A percentile compares a stretch with the other conserved stretches of the same genome.
These are phyloP conservation scores for Lacerta bilineata DNA, from an alignment of 2,797 vertebrate species.

Conservation along the genomic window DNA sequence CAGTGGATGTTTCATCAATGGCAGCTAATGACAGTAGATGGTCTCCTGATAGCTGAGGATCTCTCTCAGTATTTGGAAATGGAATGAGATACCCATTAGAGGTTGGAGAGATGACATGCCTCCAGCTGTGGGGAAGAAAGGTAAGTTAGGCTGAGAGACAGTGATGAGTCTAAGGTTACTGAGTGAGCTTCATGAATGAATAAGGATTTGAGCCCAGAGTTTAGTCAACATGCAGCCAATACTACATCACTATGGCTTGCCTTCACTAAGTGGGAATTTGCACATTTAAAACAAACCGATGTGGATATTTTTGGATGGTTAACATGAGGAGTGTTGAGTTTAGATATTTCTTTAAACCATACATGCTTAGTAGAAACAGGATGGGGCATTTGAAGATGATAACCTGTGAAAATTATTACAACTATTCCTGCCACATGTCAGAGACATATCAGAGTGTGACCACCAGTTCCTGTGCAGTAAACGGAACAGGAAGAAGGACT, in stretches of 20 bases:
- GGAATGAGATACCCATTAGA: neutral
- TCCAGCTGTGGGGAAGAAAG: neutral
- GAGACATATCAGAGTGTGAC: neutral
- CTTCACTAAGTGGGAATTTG: too few relatives aligned
- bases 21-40: neutral
- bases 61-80: neutral
- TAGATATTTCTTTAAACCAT: neutral
- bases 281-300: too few relatives aligned
- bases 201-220: too few relatives aligned
- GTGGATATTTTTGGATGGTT: neutral
- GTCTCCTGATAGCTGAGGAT: neutral
- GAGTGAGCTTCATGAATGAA: too few relatives aligned
- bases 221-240: too few relatives aligned
- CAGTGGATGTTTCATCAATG: neutral
- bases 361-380: slow-evolving; percentile 4
- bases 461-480: slow-evolving; percentile 55
- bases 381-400: neutral
- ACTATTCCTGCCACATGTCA: neutral
- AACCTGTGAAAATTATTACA: neutral
- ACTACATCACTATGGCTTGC: too few relatives aligned
- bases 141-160: too few relatives aligned
- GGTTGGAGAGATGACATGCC: neutral
- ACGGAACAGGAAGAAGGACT: slow-evolving; percentile 69
- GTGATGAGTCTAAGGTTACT: too few relatives aligned
- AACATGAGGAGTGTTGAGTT: neutral